A percentile compares a stretch with the other conserved stretches of the same genome.
phyloP scores from a whole-genome alignment of 2,113 vertebrate genomes.

The Podocnemis expansa region DNA sequence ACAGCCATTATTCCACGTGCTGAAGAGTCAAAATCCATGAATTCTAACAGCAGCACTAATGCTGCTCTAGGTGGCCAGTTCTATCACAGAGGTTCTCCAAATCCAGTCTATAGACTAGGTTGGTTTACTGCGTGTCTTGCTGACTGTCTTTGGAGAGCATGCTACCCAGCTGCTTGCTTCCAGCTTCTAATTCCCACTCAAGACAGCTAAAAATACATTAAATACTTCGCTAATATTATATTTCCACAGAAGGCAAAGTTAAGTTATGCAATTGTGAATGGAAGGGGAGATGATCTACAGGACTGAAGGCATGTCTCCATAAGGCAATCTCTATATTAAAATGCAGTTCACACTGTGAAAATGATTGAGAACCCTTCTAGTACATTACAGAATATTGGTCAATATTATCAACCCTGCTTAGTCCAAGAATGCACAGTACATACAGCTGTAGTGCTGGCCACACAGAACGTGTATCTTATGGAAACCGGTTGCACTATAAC shows the following conservation, averaged over 20 bases:
- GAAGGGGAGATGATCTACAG: background rate
- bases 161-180: background rate
- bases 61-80: background rate
- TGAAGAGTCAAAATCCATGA: background rate
- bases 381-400: background rate
- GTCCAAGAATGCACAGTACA: background rate
- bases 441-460: background rate
- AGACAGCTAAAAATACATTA: background rate
- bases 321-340: background rate
- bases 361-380: background rate
- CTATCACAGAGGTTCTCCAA: background rate
- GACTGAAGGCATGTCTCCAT: background rate
- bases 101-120: rapidly evolving
- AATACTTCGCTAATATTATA: background rate
- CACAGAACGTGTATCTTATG: background rate
- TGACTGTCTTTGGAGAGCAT: background rate
- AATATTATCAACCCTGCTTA: background rate
- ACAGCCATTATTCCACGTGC: background rate
- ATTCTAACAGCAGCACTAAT: conserved; percentile 5
- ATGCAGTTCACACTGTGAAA: background rate
- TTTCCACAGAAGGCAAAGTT: background rate
- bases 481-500: background rate
- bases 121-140: background rate
- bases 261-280: background rate
- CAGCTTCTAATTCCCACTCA: background rate